Base-by-base conservation (phyloP, 2,888 invertebrate species). In the Brachyopa scutellaris region DNA sequence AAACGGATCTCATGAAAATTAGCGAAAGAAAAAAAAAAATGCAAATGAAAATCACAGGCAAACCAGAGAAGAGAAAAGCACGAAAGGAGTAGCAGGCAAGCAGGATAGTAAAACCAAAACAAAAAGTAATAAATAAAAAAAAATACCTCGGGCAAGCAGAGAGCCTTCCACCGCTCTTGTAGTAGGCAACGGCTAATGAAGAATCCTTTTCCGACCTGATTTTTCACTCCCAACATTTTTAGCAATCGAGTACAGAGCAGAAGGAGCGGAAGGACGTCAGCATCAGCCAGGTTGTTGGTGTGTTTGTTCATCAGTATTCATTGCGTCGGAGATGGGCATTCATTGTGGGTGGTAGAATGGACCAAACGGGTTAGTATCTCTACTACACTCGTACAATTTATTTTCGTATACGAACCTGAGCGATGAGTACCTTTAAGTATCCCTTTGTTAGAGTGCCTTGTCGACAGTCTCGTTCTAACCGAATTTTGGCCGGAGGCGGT, bases 371-470 rank as follows among this genome's bases (percentile, higher is more conserved):
- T 62, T 73, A 73, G 62, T 73, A 74, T 73, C 57, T 45, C 8
- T n/a, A 21, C 17, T 19, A 47, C 26, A 55, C 21, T 36, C 13
- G 5, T 23, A 49, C 51, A 61, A 33, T 13, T 36, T 7, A 55
- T 59, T 26, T 70, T 47, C 42, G 21, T 38, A 74, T 74, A 70
- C 73, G 53, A 84, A 97, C 94, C 92, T 97, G 96, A 86, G 94
- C 92, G 66, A 96, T 92, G 7, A 97, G 90, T 2, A 96, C 94
- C 87, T 94, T 94, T 23, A 97, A 89, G 87, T 96, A 95, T 0
- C 97, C 97, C 5, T 95, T 93, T 0, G 96, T 96, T 0, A 97
- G 91, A 0, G 95, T 95, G 1, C 94, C 94, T 0, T 97, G 91
- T 0, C 95, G 95, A 1, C 93, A 93, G 84, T 94, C 93, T 86